These are phyloP conservation scores for Anarsia innoxiella DNA, from an alignment of 2,888 invertebrate species.

Conservation along the genomic window DNA sequence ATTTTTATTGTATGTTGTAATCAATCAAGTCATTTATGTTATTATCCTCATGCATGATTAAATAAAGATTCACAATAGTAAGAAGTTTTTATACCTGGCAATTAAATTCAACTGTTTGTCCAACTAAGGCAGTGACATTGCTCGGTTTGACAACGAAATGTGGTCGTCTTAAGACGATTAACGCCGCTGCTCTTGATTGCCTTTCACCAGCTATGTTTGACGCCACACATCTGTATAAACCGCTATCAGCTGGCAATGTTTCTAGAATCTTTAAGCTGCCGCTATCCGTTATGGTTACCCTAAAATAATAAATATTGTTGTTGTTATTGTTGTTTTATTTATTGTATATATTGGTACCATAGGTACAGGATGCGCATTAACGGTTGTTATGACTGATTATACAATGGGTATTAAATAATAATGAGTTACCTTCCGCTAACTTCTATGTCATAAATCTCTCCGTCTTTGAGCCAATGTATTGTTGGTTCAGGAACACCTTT, in stretches of 20 bases:
- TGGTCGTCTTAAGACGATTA: constrained; percentile 91
- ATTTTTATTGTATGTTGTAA: constrained; percentile 11
- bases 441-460: constrained; percentile 76
- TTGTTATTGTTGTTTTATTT: too few relatives aligned
- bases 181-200: constrained; percentile 86
- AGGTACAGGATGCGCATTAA: too few relatives aligned
- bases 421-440: constrained; percentile 77
- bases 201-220: constrained; percentile 92
- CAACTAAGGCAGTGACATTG: constrained; percentile 87
- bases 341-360: too few relatives aligned
- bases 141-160: constrained; percentile 90
- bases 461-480: constrained; percentile 92
- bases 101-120: constrained; percentile 89
- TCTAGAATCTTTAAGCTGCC: constrained; percentile 94
- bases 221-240: constrained; percentile 93
- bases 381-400: too few relatives aligned
- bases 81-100: constrained; percentile 79
- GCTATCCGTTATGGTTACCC: constrained; percentile 88
- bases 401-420: too few relatives aligned
- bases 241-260: constrained; percentile 91
- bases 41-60: too few relatives aligned
- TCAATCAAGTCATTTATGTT: constrained; percentile 16
- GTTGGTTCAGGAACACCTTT: constrained; percentile 96
- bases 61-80: too few relatives aligned
- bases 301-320: constrained; percentile 37